Conservation (phyloP, 2,888 invertebrate genomes). For the Sphecodes monilicornis region DNA sequence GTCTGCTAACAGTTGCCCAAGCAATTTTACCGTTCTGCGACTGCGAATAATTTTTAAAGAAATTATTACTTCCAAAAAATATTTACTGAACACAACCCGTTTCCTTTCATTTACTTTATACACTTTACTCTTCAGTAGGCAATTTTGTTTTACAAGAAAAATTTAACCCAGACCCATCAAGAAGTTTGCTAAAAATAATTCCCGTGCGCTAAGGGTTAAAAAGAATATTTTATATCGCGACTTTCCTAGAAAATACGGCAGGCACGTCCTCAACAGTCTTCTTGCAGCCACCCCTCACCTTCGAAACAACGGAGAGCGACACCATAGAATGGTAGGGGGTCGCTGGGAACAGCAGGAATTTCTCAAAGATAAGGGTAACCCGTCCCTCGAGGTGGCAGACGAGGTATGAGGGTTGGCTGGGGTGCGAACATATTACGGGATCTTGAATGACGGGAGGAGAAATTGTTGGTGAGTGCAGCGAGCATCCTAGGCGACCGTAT, state of each 20-base stretch:
- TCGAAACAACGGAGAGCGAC: constrained; percentile 54
- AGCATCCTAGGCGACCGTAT: constrained; percentile 21
- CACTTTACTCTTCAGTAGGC: too few relatives aligned
- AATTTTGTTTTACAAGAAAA: too few relatives aligned
- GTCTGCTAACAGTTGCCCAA: too few relatives aligned
- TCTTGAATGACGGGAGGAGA: constrained; percentile 43
- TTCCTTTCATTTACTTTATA: too few relatives aligned
- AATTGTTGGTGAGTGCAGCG: constrained; percentile 57
- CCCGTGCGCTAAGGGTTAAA: too few relatives aligned
- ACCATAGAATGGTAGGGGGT: constrained; percentile 29
- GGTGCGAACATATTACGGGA: constrained; percentile 65
- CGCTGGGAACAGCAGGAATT: constrained; percentile 46
- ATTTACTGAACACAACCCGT: too few relatives aligned
- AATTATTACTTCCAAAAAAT: too few relatives aligned
- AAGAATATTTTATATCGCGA: background rate
- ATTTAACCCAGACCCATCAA: too few relatives aligned
- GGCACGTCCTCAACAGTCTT: background rate
- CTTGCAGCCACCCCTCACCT: background rate
- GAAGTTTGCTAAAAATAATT: too few relatives aligned
- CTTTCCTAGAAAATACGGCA: background rate
- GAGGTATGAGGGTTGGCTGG: constrained; percentile 20
- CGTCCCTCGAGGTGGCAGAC: constrained; percentile 22
- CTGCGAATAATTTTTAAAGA: too few relatives aligned
- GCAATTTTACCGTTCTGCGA: too few relatives aligned
- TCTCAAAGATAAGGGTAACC: constrained; percentile 61